Base-by-base conservation (phyloP, 2,797 vertebrate species). In the Chlorospingus semifuscus region DNA sequence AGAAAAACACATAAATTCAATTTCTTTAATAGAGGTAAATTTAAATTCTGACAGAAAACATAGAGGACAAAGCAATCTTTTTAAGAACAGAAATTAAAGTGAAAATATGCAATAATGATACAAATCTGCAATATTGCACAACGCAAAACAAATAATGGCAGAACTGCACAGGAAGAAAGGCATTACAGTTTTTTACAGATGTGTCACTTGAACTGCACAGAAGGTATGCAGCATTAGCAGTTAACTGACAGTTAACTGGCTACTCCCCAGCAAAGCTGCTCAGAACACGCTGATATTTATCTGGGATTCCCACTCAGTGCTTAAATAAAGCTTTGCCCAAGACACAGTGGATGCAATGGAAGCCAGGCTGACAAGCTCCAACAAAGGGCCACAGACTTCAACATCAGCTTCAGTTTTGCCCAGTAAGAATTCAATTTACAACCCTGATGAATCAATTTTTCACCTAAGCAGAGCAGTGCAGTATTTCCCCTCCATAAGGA, bases 221-320 rank as follows among this genome's bases (percentile, higher is more conserved):
- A 64, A 91, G 88, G 79, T 18, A 44, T 11, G 19, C 44, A 41
- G 66, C 79, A 56, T 65, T 83, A 86, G 79, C 82, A 95, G 76
- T n/a, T n/a, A n/a, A n/a, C 84, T 84, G 84, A 60, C 15, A 39
- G 82, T 42, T 59, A 80, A 75, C 76, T 76, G 87, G 69, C 69
- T 63, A 84, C 64, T 79, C 47, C 69, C 64, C 53, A 55, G 82
- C 76, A 83, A 65, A 89, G 82, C 55, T 92, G 88, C 66, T 75
- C 88, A 72, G 76, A 81, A 93, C 89, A 94, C 91, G 89, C 93
- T 66, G 89, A 66, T 94, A 59, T 50, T 91, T 94, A 91, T 91
- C 72, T 68, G 65, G 42, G 82, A 89, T 91, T 93, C 82, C 56
- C 76, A 65, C 72, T 90, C 91, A 41, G 55, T 17, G 79, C 69